These are phyloP conservation scores for Rhabdomys pumilio DNA, from an alignment of 2,797 vertebrate species.

Conservation along the genomic window DNA sequence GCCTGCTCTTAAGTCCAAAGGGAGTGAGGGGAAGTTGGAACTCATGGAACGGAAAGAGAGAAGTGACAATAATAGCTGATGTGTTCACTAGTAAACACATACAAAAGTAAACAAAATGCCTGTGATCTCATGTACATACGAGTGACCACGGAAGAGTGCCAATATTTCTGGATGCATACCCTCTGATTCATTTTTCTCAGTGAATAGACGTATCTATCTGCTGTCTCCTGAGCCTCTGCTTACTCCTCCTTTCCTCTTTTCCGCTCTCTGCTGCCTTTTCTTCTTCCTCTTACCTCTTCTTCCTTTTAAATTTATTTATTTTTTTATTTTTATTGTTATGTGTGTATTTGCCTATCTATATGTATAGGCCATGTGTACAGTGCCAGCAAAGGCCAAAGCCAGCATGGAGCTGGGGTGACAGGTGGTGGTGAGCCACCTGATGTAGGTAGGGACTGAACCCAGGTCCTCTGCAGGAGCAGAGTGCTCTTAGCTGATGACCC, in stretches of 20 bases:
- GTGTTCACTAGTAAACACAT: not conserved
- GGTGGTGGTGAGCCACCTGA: not conserved
- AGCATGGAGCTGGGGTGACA: not conserved
- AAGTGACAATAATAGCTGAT: not conserved
- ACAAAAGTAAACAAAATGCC: not conserved
- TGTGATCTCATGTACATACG: not conserved
- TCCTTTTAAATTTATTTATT: not conserved
- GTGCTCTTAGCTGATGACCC: not conserved
- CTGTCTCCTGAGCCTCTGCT: not conserved
- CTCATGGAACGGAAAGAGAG: not conserved
- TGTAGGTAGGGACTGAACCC: no score
- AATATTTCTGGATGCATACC: conserved; percentile 14
- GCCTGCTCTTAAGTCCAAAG: not conserved
- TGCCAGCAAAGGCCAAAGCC: not conserved
- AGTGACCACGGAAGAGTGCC: not conserved
- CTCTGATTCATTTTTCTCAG: not conserved
- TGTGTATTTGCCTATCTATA: not conserved
- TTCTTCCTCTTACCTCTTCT: not conserved
- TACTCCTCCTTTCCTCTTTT: not conserved
- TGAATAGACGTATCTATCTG: not conserved
- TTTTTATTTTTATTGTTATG: not conserved
- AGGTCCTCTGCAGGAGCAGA: not conserved
- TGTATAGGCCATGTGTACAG: not conserved
- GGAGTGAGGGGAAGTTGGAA: not conserved
- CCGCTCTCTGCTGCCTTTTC: not conserved